Percentiles rank a stretch among this genome's conserved stretches.
phyloP scores from a whole-genome alignment of 1,140 invertebrate genomes.

The Apis dorsata region DNA sequence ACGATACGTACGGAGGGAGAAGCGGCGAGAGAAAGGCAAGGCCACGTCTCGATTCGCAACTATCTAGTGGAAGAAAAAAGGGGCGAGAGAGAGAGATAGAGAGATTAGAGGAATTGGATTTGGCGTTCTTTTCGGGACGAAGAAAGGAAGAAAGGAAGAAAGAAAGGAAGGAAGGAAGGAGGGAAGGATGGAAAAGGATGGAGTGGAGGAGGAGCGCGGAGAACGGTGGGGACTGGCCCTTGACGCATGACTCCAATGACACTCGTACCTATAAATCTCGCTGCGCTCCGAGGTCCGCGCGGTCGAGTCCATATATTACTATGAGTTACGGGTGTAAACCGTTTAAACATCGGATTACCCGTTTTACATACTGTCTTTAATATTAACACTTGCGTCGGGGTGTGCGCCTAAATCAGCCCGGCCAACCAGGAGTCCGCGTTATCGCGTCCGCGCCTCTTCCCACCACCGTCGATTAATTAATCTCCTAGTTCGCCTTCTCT shows the following conservation, averaged over 20 bases:
- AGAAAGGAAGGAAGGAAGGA: constrained; percentile 4
- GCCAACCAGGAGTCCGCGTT: constrained; percentile 37
- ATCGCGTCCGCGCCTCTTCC: constrained; percentile 7
- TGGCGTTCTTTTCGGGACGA: constrained; percentile 17
- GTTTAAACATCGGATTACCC: constrained; percentile 79
- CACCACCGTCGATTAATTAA: constrained; percentile 40
- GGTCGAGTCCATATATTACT: constrained; percentile 76
- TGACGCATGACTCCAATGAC: constrained; percentile 77
- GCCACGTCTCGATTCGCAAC: constrained; percentile 34
- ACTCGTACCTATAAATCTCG: constrained; percentile 77
- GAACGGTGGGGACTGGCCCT: constrained; percentile 52
- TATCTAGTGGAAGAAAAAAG: background rate
- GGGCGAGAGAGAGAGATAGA: background rate
- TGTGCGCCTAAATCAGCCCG: constrained; percentile 64
- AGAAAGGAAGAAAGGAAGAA: constrained; percentile 1
- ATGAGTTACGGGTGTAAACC: constrained; percentile 78
- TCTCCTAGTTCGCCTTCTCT: background rate
- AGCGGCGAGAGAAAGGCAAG: constrained; percentile 40
- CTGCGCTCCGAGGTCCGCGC: constrained; percentile 64
- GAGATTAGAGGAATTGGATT: constrained; percentile 16
- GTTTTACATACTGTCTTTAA: constrained; percentile 77
- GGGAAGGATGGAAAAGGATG: background rate
- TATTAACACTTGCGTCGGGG: constrained; percentile 74
- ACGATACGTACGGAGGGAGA: constrained; percentile 25
- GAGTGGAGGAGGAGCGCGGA: background rate